These are phyloP conservation scores for Forpus xanthops DNA, from an alignment of 2,797 vertebrate genomes.

Conservation along the genomic window DNA sequence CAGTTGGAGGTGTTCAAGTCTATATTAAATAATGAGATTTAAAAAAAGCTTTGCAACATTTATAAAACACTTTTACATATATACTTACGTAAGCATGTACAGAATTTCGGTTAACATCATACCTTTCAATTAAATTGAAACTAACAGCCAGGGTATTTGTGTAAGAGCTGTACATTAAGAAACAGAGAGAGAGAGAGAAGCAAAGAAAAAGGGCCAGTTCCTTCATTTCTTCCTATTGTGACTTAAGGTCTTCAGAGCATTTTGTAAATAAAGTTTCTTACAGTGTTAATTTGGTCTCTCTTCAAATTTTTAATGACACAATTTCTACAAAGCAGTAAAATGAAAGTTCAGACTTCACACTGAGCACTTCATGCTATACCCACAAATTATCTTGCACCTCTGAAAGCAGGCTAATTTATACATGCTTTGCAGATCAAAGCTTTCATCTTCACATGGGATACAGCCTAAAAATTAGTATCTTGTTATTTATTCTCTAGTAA, in stretches of 20 bases:
- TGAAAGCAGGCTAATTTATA: slow-evolving; percentile 31
- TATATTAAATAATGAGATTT: neutral
- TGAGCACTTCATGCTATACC: neutral
- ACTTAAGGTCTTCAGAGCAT: neutral
- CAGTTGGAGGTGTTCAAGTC: neutral
- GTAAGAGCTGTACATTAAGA: neutral
- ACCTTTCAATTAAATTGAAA: neutral
- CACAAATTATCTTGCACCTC: neutral
- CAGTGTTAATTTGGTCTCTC: neutral
- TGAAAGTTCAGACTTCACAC: neutral
- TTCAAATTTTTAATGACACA: neutral
- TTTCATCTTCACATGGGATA: neutral
- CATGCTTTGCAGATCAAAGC: slow-evolving; percentile 21
- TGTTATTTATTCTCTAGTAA: slow-evolving; percentile 12
- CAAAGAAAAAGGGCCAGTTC: neutral
- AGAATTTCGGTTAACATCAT: neutral
- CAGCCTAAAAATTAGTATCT: neutral
- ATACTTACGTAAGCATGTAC: neutral
- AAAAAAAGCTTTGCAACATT: neutral
- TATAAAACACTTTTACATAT: neutral
- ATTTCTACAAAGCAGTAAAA: neutral
- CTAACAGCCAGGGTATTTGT: neutral
- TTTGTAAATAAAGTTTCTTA: neutral
- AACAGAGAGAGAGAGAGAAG: neutral
- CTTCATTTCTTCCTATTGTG: neutral